Percentiles rank a stretch among this genome's conserved stretches.
These are phyloP conservation scores for Rhineura floridana DNA, from an alignment of 2,113 vertebrate genomes.

Conservation along the genomic window DNA sequence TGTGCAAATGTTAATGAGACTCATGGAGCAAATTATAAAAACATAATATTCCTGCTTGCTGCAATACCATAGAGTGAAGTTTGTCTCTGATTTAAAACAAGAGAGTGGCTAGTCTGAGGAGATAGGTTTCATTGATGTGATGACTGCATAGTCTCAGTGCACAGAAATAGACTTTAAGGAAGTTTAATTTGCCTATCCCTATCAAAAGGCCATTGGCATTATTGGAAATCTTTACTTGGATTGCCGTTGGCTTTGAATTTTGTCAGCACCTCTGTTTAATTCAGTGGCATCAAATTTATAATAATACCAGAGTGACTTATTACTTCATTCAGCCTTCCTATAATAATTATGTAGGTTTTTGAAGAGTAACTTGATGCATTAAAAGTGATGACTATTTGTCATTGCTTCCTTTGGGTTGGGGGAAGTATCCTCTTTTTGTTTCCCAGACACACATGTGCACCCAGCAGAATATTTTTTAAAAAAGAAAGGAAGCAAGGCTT, in stretches of 20 bases:
- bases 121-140: not conserved
- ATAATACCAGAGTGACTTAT: not conserved
- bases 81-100: conserved; percentile 3
- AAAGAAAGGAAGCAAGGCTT: not conserved
- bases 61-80: not conserved
- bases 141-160: not conserved
- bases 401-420: not conserved
- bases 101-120: not conserved
- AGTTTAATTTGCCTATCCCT: conserved; percentile 8
- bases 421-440: not conserved
- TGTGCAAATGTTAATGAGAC: not conserved
- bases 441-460: no score
- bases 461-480: not conserved
- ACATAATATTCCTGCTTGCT: not conserved
- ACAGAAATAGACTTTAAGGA: not conserved
- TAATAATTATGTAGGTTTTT: not conserved
- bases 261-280: not conserved
- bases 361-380: not conserved
- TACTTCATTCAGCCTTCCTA: not conserved
- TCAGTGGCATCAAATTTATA: conserved; percentile 3
- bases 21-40: not conserved
- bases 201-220: not conserved
- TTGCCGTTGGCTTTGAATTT: not conserved
- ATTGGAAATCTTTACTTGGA: conserved; percentile 19
- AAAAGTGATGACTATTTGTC: not conserved